Conservation (phyloP, 1,140 invertebrate genomes). For the Rhyacophila brunnea region DNA sequence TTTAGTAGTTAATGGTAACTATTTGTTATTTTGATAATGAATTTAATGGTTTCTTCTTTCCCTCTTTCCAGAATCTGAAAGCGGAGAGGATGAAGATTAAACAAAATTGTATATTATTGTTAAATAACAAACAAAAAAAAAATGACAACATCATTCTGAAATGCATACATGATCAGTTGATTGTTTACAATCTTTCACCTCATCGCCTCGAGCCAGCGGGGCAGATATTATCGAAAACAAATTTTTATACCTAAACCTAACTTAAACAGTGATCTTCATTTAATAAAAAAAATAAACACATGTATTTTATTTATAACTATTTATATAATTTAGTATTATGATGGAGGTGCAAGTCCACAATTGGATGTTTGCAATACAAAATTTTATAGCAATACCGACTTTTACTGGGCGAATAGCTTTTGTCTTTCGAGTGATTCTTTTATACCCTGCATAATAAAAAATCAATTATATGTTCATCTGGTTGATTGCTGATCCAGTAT, state of each 20-base stretch:
- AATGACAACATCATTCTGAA: too few relatives aligned
- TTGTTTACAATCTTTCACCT: too few relatives aligned
- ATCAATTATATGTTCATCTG: too few relatives aligned
- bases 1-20: too few relatives aligned
- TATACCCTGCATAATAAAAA: too few relatives aligned
- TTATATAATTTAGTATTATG: neutral
- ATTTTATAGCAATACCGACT: neutral
- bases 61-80: constrained; percentile 32
- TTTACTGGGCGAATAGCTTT: neutral
- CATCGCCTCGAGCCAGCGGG: neutral
- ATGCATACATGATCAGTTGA: too few relatives aligned
- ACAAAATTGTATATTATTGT: neutral
- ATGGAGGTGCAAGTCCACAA: neutral
- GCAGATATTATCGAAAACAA: neutral
- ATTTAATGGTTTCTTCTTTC: constrained; percentile 1
- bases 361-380: neutral
- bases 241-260: constrained; percentile 9
- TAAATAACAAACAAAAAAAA: too few relatives aligned
- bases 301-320: constrained; percentile 2
- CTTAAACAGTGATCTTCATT: constrained; percentile 2
- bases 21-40: neutral
- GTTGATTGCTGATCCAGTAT: too few relatives aligned
- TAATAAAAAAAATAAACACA: neutral
- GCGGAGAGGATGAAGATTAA: constrained; percentile 35
- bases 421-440: too few relatives aligned